Conservation (phyloP, 2,113 vertebrate genomes). For the Eubucco bourcierii region DNA sequence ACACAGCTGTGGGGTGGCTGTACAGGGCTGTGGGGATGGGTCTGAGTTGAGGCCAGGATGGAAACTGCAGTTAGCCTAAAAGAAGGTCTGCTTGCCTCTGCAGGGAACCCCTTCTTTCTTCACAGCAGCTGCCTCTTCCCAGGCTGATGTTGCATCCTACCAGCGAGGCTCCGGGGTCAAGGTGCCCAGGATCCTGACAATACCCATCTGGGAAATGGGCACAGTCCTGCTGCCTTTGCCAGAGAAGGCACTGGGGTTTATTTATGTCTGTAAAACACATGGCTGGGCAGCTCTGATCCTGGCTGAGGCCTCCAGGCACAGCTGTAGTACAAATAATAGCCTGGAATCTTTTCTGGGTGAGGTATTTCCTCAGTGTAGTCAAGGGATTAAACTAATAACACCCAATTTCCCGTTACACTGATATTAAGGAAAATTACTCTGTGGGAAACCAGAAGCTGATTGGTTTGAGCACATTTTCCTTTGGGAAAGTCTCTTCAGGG, state of each 20-base stretch:
- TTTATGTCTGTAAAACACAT: background rate
- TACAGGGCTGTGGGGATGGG: background rate
- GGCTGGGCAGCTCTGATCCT: background rate
- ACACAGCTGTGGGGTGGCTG: background rate
- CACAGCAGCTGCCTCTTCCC: background rate
- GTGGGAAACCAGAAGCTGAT: conserved; percentile 6
- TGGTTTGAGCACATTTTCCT: background rate
- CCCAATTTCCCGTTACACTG: conserved; percentile 1
- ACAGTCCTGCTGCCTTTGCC: background rate
- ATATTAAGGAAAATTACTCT: conserved; percentile 4
- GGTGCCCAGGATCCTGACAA: background rate
- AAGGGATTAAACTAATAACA: conserved; percentile 28
- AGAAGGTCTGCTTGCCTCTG: background rate
- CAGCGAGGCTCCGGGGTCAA: background rate
- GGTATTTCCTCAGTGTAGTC: conserved; percentile 32
- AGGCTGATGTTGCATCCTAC: background rate
- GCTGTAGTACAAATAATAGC: conserved; percentile 8
- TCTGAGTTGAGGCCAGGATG: background rate
- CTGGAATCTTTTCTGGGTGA: conserved; percentile 23
- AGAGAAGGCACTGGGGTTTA: background rate
- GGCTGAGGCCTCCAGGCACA: conserved; percentile 6
- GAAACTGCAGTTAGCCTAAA: background rate
- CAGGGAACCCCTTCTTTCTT: background rate
- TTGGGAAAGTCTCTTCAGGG: background rate
- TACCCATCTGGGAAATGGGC: background rate